Percentiles rank a stretch among this genome's conserved stretches.
Evolutionary conservation across 2,888 invertebrate species (phyloP).

Genomic region (Ommatoiulus sabulosus): DNA sequence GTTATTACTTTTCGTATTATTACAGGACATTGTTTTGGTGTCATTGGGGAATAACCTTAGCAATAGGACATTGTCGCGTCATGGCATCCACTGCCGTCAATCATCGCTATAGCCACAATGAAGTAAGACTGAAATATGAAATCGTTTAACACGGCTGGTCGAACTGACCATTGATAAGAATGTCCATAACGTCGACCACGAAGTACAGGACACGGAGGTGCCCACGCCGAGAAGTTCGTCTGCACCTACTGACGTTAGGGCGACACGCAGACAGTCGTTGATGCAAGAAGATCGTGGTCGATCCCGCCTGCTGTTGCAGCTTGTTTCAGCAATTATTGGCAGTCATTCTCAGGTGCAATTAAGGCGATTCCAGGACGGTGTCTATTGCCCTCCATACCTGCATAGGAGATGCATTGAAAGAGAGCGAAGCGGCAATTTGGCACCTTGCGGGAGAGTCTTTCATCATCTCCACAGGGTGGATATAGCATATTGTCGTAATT

Average conservation of each 20-base stretch:
- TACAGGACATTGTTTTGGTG: too few species aligned
- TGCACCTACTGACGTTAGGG: neutral
- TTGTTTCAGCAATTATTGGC: conserved; percentile 52
- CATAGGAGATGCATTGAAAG: conserved; percentile 42
- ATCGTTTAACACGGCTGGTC: neutral
- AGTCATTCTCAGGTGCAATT: conserved; percentile 13
- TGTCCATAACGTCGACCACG: neutral
- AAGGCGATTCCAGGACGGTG: conserved; percentile 49
- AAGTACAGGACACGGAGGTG: neutral
- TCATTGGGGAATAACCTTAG: too few species aligned
- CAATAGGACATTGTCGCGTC: too few species aligned
- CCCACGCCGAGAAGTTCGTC: neutral
- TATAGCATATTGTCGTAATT: conserved; percentile 59
- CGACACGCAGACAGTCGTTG: conserved; percentile 34
- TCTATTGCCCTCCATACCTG: conserved; percentile 3
- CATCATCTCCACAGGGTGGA: conserved; percentile 59
- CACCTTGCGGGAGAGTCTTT: conserved; percentile 59
- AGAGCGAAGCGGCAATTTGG: conserved; percentile 57
- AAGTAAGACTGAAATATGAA: too few species aligned
- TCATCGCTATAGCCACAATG: too few species aligned
- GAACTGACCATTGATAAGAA: neutral
- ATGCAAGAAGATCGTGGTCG: neutral
- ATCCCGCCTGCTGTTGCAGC: conserved; percentile 50
- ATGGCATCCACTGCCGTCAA: too few species aligned
- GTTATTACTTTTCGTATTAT: too few species aligned